phyloP scores from a whole-genome alignment of 2,888 invertebrate genomes.

The Oscheius sp. region DNA sequence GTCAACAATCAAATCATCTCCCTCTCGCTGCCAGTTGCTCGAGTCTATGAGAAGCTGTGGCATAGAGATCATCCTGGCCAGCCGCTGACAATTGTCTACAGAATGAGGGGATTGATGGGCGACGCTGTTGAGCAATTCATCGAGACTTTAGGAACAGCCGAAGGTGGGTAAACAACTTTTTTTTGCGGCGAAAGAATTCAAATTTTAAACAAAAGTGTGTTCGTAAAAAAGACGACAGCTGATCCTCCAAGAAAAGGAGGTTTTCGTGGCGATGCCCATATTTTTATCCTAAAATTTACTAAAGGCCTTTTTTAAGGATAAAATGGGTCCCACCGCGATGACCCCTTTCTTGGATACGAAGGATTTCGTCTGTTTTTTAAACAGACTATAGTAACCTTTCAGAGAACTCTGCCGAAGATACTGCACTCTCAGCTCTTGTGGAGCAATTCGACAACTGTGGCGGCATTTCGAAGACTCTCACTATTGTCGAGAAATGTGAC shows the following conservation, averaged over 20 bases:
- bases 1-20: slow-evolving; percentile 98
- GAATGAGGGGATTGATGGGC: slow-evolving; percentile 94
- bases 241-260: too few relatives aligned
- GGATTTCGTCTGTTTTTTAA: background rate
- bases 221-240: too few relatives aligned
- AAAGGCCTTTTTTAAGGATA: too few relatives aligned
- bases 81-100: slow-evolving; percentile 94
- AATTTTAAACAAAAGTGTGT: too few relatives aligned
- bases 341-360: too few relatives aligned
- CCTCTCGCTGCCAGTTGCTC: slow-evolving; percentile 86
- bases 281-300: too few relatives aligned
- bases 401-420: slow-evolving; percentile 24
- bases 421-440: slow-evolving; percentile 2
- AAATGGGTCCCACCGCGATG: too few relatives aligned
- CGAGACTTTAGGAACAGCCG: slow-evolving; percentile 84
- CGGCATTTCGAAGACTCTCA: slow-evolving; percentile 5
- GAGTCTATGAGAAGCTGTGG: slow-evolving; percentile 82
- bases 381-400: background rate
- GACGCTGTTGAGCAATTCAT: slow-evolving; percentile 99
- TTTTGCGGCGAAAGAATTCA: too few relatives aligned
- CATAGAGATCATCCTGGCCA: slow-evolving; percentile 82
- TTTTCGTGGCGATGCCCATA: too few relatives aligned
- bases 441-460: slow-evolving; percentile 13
- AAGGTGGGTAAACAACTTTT: slow-evolving; percentile 71
- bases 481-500: slow-evolving; percentile 16